Conservation (phyloP, 2,888 invertebrate species). For the Melinopterus prodromus region DNA sequence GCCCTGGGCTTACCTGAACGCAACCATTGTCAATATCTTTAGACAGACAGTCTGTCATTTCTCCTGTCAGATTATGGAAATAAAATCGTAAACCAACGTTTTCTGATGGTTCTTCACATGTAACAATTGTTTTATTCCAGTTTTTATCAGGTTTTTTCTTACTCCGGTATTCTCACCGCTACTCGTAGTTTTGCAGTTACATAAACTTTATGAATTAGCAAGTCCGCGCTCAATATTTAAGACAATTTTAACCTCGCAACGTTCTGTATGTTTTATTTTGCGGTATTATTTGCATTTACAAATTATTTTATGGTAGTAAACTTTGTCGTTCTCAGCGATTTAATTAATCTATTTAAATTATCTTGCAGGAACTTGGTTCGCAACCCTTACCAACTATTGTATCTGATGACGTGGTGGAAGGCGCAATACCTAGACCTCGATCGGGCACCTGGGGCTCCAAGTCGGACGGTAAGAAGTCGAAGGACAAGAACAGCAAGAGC, state of each 20-base stretch:
- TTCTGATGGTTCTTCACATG: background rate
- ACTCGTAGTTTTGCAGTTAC: background rate
- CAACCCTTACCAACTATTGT: constrained; percentile 67
- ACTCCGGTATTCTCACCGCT: background rate
- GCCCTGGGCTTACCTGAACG: too few relatives aligned
- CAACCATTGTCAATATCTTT: too few relatives aligned
- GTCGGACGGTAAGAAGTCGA: constrained; percentile 46
- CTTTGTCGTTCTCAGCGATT: background rate
- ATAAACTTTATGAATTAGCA: background rate
- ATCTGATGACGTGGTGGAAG: constrained; percentile 61
- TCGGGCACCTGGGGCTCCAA: constrained; percentile 71
- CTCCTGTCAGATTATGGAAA: background rate
- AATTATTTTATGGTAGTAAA: background rate
- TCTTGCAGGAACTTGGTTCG: constrained; percentile 69
- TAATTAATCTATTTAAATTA: constrained; percentile 32
- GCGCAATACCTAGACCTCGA: constrained; percentile 64
- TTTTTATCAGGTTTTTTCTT: background rate
- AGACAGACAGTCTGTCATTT: background rate
- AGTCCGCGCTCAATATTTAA: background rate
- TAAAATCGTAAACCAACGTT: background rate
- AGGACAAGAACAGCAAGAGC: constrained; percentile 48
- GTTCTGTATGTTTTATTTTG: background rate
- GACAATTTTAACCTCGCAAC: background rate
- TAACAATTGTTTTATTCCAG: background rate
- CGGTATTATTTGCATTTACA: background rate